phyloP scores from a whole-genome alignment of 2,113 vertebrate genomes.

The Austrofundulus limnaeus region DNA sequence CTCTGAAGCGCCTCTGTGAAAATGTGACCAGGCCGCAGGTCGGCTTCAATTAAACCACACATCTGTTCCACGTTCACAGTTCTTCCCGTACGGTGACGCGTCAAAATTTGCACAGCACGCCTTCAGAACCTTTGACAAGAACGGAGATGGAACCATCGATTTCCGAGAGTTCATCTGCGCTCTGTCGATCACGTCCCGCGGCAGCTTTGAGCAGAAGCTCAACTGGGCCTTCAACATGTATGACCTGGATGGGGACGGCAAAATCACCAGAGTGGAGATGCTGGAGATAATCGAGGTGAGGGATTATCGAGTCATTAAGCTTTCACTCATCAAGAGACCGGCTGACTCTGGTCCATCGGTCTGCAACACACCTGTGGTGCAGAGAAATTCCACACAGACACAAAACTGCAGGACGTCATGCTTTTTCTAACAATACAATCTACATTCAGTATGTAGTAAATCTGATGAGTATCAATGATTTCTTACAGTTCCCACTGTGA shows the following conservation, averaged over 20 bases:
- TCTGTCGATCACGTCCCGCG: slow-evolving; percentile 96
- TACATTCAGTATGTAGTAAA: slow-evolving; percentile 41
- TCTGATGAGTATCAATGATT: slow-evolving; percentile 33
- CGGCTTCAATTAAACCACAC: slow-evolving; percentile 17
- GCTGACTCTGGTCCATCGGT: slow-evolving; percentile 13
- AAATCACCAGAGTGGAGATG: slow-evolving; percentile 99
- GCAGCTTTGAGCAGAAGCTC: slow-evolving; percentile 98
- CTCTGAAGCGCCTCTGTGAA: background rate
- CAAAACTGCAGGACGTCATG: slow-evolving; percentile 42
- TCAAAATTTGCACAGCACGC: slow-evolving; percentile 98
- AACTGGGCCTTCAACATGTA: slow-evolving; percentile 99
- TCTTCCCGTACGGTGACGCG: slow-evolving; percentile 97
- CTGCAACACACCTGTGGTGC: slow-evolving; percentile 39
- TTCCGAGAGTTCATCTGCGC: slow-evolving; percentile 99
- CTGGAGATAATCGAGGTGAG: slow-evolving; percentile 99
- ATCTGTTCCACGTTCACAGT: slow-evolving; percentile 77
- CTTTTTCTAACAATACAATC: slow-evolving; percentile 35
- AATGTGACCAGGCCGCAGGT: slow-evolving; percentile 46
- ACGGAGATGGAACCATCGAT: slow-evolving; percentile 96
- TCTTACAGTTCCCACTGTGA: slow-evolving; percentile 19
- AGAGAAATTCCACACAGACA: slow-evolving; percentile 18
- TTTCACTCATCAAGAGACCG: slow-evolving; percentile 33
- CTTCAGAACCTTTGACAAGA: slow-evolving; percentile 99
- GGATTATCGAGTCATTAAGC: slow-evolving; percentile 45
- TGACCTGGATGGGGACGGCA: slow-evolving; percentile 96